Evolutionary conservation across 2,797 vertebrate genomes (phyloP).

Genomic region (Hephaestus fuliginosus): DNA sequence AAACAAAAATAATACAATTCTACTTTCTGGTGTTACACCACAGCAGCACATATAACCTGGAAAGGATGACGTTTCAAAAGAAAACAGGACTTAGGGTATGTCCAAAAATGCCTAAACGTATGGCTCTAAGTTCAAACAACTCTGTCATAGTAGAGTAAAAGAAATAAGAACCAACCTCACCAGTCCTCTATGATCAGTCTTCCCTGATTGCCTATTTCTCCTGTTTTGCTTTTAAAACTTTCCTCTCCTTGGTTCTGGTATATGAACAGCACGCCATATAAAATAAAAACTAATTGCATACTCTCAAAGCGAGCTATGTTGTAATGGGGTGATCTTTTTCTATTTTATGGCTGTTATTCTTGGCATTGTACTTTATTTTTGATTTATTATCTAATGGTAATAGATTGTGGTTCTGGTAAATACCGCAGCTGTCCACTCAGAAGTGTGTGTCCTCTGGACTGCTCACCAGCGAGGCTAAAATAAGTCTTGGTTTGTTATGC

Average conservation of each 20-base stretch:
- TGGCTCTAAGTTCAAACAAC: slow-evolving; percentile 2
- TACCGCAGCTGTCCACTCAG: slow-evolving; percentile 71
- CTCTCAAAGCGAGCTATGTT: slow-evolving; percentile 58
- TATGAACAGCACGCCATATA: slow-evolving; percentile 57
- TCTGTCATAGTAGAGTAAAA: background rate
- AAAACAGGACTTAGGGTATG: background rate
- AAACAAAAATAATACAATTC: background rate
- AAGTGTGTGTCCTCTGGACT: slow-evolving; percentile 71
- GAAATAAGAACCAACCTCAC: background rate
- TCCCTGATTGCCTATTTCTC: slow-evolving; percentile 39
- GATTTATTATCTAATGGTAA: slow-evolving; percentile 82
- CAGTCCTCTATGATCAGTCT: background rate
- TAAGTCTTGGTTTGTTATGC: slow-evolving; percentile 83
- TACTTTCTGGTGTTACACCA: background rate
- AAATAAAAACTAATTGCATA: slow-evolving; percentile 80
- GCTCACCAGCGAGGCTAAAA: slow-evolving; percentile 80
- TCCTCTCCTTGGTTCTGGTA: slow-evolving; percentile 51
- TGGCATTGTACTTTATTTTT: slow-evolving; percentile 73
- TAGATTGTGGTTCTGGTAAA: slow-evolving; percentile 79
- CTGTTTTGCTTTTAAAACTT: slow-evolving; percentile 44
- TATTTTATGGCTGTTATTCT: slow-evolving; percentile 77
- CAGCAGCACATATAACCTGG: slow-evolving; percentile 16
- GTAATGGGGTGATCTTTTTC: slow-evolving; percentile 65
- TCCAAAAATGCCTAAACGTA: slow-evolving; percentile 15
- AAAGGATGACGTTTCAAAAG: slow-evolving; percentile 4